Percentiles rank a stretch among this genome's conserved stretches.
phyloP scores from a whole-genome alignment of 2,888 invertebrate genomes.

The Thera britannica region DNA sequence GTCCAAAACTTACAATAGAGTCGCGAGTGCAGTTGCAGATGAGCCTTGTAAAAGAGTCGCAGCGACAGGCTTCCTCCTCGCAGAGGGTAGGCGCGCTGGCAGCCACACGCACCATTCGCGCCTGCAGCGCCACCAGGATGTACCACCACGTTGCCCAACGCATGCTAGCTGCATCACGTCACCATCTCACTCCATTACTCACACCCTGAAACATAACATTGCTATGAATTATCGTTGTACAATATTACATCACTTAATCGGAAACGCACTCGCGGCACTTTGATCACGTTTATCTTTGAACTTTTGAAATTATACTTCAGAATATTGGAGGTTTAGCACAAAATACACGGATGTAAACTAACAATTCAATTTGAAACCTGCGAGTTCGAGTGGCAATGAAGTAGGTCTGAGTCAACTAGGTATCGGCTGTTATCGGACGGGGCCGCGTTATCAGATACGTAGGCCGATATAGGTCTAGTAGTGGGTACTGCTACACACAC shows the following conservation, averaged over 20 bases:
- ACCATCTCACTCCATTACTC: conserved; percentile 66
- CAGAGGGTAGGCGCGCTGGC: conserved; percentile 71
- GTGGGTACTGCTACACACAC: conserved; percentile 25
- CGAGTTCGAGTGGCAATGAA: conserved; percentile 47
- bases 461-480: conserved; percentile 38
- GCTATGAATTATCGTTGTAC: conserved; percentile 14
- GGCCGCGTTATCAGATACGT: conserved; percentile 74
- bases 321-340: not conserved
- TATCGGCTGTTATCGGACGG: conserved; percentile 72
- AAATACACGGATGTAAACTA: not conserved
- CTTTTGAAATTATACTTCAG: not conserved
- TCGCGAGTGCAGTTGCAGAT: conserved; percentile 83
- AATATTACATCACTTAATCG: not conserved
- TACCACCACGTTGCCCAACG: conserved; percentile 70
- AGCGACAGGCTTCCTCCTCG: conserved; percentile 82
- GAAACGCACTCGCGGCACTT: not conserved
- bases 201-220: conserved; percentile 50
- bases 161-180: conserved; percentile 72
- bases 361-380: conserved; percentile 32
- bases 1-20: conserved; percentile 65
- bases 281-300: conserved; percentile 2
- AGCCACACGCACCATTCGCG: conserved; percentile 55
- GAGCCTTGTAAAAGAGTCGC: conserved; percentile 84
- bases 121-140: conserved; percentile 60
- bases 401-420: conserved; percentile 69